These are phyloP conservation scores for Myiopsitta monachus DNA, from an alignment of 2,113 vertebrate species.

Conservation along the genomic window DNA sequence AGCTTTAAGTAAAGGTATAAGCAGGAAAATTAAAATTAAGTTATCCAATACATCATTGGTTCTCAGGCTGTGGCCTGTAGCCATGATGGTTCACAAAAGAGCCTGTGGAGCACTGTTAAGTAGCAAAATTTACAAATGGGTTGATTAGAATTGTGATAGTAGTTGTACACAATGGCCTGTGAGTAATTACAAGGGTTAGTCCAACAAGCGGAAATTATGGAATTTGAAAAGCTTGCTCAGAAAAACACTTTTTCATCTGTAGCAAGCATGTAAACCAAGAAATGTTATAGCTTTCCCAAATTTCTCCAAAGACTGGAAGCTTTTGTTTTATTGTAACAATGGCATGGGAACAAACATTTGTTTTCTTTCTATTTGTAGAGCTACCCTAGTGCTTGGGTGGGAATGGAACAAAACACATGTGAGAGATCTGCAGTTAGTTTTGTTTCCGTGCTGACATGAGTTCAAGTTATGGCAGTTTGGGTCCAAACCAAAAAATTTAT, in stretches of 20 bases:
- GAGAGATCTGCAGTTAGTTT: not conserved
- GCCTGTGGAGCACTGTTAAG: not conserved
- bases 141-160: not conserved
- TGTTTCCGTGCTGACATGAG: not conserved
- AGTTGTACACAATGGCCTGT: accelerated
- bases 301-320: not conserved
- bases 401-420: not conserved
- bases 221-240: not conserved
- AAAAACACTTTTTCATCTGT: not conserved
- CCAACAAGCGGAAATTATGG: not conserved
- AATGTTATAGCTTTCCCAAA: not conserved
- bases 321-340: not conserved
- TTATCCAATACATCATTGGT: not conserved
- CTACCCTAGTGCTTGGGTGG: not conserved
- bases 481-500: not conserved
- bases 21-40: not conserved
- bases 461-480: not conserved
- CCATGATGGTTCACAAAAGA: not conserved
- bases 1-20: not conserved
- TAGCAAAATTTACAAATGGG: not conserved
- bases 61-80: not conserved
- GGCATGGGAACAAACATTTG: not conserved
- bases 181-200: not conserved
- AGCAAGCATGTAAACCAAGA: not conserved
- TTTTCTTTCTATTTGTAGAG: not conserved